Evolutionary conservation across 2,888 invertebrate species (phyloP).

Genomic region (Limenitis camilla): DNA sequence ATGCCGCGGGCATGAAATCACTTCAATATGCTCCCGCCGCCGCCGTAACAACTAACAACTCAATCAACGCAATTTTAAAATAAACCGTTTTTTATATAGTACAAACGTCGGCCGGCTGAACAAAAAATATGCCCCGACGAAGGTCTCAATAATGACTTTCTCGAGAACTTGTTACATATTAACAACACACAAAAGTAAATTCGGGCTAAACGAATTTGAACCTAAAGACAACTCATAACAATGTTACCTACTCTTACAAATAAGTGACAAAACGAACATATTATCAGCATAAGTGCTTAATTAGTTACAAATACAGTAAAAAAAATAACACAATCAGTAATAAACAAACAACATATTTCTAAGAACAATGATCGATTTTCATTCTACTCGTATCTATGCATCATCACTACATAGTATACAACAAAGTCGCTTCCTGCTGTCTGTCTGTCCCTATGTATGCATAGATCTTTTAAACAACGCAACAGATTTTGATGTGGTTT

Average conservation of each 20-base stretch:
- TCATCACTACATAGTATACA: too few species aligned
- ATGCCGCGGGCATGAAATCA: slow-evolving; percentile 46
- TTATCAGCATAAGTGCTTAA: too few species aligned
- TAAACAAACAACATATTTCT: background rate
- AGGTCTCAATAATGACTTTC: slow-evolving; percentile 62
- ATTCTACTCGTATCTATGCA: background rate
- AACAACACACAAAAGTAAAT: slow-evolving; percentile 51
- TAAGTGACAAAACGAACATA: too few species aligned
- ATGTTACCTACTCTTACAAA: background rate
- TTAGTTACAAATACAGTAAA: too few species aligned
- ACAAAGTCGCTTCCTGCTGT: too few species aligned
- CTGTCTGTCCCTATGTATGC: too few species aligned
- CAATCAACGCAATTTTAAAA: slow-evolving; percentile 68
- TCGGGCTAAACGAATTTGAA: slow-evolving; percentile 31
- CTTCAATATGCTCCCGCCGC: slow-evolving; percentile 34
- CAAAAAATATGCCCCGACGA: slow-evolving; percentile 51
- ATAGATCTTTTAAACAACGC: too few species aligned
- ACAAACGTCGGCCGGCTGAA: slow-evolving; percentile 42
- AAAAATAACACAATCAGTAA: background rate
- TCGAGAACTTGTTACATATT: slow-evolving; percentile 56
- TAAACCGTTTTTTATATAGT: slow-evolving; percentile 52
- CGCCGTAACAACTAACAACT: slow-evolving; percentile 49
- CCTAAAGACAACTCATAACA: slow-evolving; percentile 28
- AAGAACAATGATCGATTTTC: slow-evolving; percentile 2
- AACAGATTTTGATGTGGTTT: too few species aligned